A percentile compares a stretch with the other conserved stretches of the same genome.
Evolutionary conservation across 2,888 invertebrate species (phyloP).

Genomic region (Cantharis rufa): DNA sequence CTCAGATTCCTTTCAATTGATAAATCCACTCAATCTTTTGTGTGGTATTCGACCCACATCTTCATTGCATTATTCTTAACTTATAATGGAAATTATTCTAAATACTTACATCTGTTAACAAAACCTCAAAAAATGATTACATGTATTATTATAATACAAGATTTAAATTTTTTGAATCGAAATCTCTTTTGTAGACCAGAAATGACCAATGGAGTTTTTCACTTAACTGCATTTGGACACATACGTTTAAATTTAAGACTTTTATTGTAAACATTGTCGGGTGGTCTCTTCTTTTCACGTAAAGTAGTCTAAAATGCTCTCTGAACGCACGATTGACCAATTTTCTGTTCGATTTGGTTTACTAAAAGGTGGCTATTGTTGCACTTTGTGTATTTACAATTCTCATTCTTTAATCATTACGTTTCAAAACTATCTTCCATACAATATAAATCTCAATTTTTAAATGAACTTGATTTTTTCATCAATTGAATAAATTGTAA

Average conservation of each 20-base stretch:
- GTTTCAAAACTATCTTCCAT: not conserved
- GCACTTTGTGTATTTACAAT: not conserved
- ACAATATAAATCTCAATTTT: not conserved
- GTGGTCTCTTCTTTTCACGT: constrained; percentile 25
- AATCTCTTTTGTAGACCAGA: constrained; percentile 1
- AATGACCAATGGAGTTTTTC: constrained; percentile 31
- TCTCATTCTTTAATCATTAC: not conserved
- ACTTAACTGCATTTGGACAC: constrained; percentile 29
- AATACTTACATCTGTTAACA: not conserved
- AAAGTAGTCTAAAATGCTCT: constrained; percentile 9
- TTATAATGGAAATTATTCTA: not conserved
- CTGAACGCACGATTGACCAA: constrained; percentile 24
- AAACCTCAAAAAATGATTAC: not conserved
- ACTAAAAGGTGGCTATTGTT: constrained; percentile 14
- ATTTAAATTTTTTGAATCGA: constrained; percentile 10
- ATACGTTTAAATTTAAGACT: constrained; percentile 21
- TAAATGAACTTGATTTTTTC: not conserved
- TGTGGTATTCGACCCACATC: not conserved
- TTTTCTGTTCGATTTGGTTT: constrained; percentile 28
- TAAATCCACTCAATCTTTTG: not conserved
- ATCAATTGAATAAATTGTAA: not conserved
- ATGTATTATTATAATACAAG: not conserved
- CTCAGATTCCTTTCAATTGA: not conserved
- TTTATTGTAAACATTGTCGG: constrained; percentile 27
- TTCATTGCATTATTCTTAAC: not conserved